Conservation (phyloP, 2,797 vertebrate species). For the Sebastes melanostomus region DNA sequence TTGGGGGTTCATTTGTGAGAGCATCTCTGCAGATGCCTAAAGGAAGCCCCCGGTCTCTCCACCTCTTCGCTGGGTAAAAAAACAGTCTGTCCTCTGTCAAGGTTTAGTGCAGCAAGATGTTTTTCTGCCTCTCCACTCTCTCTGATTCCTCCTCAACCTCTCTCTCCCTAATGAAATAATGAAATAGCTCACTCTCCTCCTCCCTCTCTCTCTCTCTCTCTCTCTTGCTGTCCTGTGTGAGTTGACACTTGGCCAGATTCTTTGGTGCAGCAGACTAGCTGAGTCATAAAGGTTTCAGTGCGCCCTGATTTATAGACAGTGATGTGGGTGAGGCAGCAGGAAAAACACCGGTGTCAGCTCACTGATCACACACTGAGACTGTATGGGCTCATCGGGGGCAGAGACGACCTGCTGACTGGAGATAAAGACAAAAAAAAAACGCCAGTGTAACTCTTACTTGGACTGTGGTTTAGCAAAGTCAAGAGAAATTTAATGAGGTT, state of each 20-base stretch:
- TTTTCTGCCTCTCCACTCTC: constrained; percentile 1
- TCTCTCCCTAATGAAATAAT: constrained; percentile 60
- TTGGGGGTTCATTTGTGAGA: constrained; percentile 26
- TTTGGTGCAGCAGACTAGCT: constrained; percentile 74
- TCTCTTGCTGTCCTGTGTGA: constrained; percentile 49
- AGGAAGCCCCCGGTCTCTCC: constrained; percentile 40
- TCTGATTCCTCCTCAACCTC: not conserved
- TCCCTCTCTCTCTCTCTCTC: constrained; percentile 1
- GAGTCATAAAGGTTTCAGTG: constrained; percentile 76
- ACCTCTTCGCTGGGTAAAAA: constrained; percentile 51
- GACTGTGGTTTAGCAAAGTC: not conserved
- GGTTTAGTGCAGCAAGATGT: constrained; percentile 60
- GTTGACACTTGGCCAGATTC: constrained; percentile 69
- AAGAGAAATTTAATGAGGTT: not conserved
- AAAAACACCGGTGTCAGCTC: constrained; percentile 74
- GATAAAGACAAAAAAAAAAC: constrained; percentile 21
- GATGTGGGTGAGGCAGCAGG: constrained; percentile 65
- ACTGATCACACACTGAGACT: constrained; percentile 53
- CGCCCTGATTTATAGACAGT: constrained; percentile 73
- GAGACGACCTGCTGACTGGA: constrained; percentile 53
- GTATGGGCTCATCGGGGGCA: constrained; percentile 20
- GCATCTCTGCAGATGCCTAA: constrained; percentile 40
- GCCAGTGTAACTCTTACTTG: not conserved
- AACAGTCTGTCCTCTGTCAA: constrained; percentile 69
- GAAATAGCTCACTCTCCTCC: constrained; percentile 48